Evolutionary conservation across 2,113 vertebrate species (phyloP).

Genomic region (Oryzias javanicus): DNA sequence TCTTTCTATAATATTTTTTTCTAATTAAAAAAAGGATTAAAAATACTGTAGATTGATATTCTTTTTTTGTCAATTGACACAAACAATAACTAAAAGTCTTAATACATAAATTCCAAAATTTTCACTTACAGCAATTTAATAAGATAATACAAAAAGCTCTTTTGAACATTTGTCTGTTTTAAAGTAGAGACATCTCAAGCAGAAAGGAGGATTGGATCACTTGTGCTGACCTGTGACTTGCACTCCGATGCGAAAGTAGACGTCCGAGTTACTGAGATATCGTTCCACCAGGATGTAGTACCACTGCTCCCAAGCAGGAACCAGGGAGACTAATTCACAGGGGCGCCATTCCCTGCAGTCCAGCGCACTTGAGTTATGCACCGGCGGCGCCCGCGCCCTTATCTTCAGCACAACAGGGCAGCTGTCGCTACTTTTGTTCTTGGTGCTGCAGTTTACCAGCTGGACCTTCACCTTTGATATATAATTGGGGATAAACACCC

Average conservation of each 20-base stretch:
- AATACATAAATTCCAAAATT: too few species aligned
- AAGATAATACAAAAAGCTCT: too few species aligned
- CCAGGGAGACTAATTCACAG: constrained; percentile 83
- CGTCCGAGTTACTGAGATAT: constrained; percentile 72
- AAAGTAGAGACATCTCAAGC: too few species aligned
- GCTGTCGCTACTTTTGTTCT: constrained; percentile 69
- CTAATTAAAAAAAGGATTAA: too few species aligned
- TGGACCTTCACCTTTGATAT: constrained; percentile 88
- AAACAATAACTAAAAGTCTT: too few species aligned
- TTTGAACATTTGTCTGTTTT: too few species aligned
- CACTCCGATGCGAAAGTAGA: constrained; percentile 90
- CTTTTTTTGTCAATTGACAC: too few species aligned
- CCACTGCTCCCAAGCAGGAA: constrained; percentile 95
- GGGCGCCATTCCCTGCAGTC: constrained; percentile 81
- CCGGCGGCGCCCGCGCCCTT: constrained; percentile 89
- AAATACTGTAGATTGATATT: too few species aligned
- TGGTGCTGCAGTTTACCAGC: constrained; percentile 84
- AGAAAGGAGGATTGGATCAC: neutral
- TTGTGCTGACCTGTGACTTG: constrained; percentile 86
- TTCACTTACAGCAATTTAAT: too few species aligned
- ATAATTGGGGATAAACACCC: constrained; percentile 95
- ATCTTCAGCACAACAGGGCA: constrained; percentile 90
- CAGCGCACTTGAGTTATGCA: constrained; percentile 91
- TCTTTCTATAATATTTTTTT: too few species aligned
- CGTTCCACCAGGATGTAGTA: constrained; percentile 94